Evolutionary conservation across 37 sponge, comb jelly and placozoan genomes (phyloP).

Genomic region (Cliona cf. orientalis): DNA sequence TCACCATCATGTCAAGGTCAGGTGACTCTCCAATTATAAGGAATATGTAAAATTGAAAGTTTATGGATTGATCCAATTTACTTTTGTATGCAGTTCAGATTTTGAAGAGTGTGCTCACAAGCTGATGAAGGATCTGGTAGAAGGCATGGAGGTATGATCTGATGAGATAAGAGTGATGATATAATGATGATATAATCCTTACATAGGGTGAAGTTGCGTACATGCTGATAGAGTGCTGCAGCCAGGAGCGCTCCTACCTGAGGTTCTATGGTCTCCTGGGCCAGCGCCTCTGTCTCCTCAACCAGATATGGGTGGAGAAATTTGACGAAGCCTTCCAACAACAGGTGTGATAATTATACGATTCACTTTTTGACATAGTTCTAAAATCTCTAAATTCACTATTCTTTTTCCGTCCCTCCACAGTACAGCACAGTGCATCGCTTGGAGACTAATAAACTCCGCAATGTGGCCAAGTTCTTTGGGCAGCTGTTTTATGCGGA

Average conservation of each 20-base stretch:
- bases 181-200: background rate
- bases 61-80: background rate
- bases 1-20: constrained; percentile 93
- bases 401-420: background rate
- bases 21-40: background rate
- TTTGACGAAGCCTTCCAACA: constrained; percentile 83
- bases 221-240: constrained; percentile 93
- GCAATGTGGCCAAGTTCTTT: constrained; percentile 94
- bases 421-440: constrained; percentile 93
- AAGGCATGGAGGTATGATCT: constrained; percentile 81
- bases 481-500: constrained; percentile 93
- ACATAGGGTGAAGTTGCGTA: constrained; percentile 68
- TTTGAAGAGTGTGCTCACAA: constrained; percentile 99
- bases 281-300: constrained; percentile 91
- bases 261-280: constrained; percentile 90
- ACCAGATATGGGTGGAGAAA: constrained; percentile 87
- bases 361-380: background rate
- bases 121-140: constrained; percentile 81
- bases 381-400: background rate
- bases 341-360: constrained; percentile 47
- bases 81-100: constrained; percentile 63
- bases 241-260: constrained; percentile 89
- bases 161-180: background rate
- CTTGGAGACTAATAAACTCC: constrained; percentile 96
- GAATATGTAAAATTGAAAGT: background rate